phyloP scores from a whole-genome alignment of 1,140 invertebrate species.

The Dryas iulia region DNA sequence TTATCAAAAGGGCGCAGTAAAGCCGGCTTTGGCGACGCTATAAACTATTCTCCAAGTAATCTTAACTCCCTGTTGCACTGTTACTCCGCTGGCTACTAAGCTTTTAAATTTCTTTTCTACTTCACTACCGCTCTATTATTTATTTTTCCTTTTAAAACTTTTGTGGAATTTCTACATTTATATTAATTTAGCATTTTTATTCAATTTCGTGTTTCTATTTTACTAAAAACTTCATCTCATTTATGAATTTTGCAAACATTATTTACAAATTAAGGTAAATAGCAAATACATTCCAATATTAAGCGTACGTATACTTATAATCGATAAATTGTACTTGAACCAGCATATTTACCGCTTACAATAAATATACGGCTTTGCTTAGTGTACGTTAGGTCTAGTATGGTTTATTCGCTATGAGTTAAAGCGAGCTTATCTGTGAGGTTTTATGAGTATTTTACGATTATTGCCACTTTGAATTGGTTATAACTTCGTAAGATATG shows the following conservation, averaged over 20 bases:
- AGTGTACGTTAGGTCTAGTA: constrained; percentile 24
- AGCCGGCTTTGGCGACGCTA: constrained; percentile 46
- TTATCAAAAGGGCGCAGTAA: constrained; percentile 61
- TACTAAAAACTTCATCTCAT: too few relatives aligned
- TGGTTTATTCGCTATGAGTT: constrained; percentile 58
- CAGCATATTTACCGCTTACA: constrained; percentile 2
- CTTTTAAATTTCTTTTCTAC: constrained; percentile 5
- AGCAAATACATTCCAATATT: neutral
- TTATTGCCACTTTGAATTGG: constrained; percentile 73
- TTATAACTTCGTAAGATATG: constrained; percentile 74
- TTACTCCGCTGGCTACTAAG: constrained; percentile 8
- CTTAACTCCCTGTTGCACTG: constrained; percentile 20
- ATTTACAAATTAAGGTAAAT: neutral
- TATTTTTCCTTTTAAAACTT: neutral
- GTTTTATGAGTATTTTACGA: constrained; percentile 76
- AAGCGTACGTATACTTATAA: neutral
- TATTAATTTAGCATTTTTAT: neutral
- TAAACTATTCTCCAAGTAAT: constrained; percentile 36
- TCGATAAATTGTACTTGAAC: neutral
- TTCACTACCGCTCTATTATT: neutral
- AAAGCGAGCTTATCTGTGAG: constrained; percentile 64
- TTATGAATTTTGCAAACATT: neutral
- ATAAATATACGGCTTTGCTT: constrained; percentile 22
- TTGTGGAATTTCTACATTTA: neutral
- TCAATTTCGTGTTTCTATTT: too few relatives aligned